Conservation (phyloP, 2,888 invertebrate genomes). For the Linyphia triangularis region DNA sequence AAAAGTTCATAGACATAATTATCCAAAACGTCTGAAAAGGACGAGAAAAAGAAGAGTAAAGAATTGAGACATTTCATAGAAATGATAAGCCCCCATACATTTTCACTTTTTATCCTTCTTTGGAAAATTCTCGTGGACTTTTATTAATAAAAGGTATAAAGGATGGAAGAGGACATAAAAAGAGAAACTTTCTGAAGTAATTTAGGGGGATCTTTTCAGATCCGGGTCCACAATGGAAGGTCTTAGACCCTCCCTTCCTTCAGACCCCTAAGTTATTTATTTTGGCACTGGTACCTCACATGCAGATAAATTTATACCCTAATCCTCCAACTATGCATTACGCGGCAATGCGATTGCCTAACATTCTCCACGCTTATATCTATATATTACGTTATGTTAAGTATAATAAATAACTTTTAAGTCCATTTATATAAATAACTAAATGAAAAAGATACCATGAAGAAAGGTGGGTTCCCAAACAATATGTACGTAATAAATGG, state of each 20-base stretch:
- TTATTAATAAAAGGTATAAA: slow-evolving; percentile 62
- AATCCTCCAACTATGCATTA: slow-evolving; percentile 50
- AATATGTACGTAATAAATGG: slow-evolving; percentile 64
- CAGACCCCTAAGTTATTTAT: slow-evolving; percentile 46
- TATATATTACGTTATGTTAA: slow-evolving; percentile 21
- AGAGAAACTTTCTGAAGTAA: slow-evolving; percentile 57
- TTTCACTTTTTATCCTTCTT: slow-evolving; percentile 42
- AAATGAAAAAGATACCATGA: background rate
- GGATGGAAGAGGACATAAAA: slow-evolving; percentile 55
- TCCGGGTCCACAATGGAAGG: slow-evolving; percentile 9
- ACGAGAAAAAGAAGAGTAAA: slow-evolving; percentile 6
- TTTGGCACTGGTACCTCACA: slow-evolving; percentile 2
- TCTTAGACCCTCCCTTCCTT: background rate
- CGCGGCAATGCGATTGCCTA: slow-evolving; percentile 17
- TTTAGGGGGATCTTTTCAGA: slow-evolving; percentile 55
- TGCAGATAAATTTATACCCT: slow-evolving; percentile 22
- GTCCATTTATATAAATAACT: slow-evolving; percentile 49
- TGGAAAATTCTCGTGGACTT: slow-evolving; percentile 48
- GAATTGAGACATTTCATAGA: slow-evolving; percentile 42
- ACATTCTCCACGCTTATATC: background rate
- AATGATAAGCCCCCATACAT: slow-evolving; percentile 52
- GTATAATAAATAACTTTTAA: slow-evolving; percentile 59
- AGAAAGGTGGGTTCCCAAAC: slow-evolving; percentile 44
- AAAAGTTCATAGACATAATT: slow-evolving; percentile 43
- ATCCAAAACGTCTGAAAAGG: slow-evolving; percentile 25